A percentile compares a stretch with the other conserved stretches of the same genome.
Conservation (phyloP, 2,888 invertebrate genomes). For the Fissipunctia ypsillon region DNA sequence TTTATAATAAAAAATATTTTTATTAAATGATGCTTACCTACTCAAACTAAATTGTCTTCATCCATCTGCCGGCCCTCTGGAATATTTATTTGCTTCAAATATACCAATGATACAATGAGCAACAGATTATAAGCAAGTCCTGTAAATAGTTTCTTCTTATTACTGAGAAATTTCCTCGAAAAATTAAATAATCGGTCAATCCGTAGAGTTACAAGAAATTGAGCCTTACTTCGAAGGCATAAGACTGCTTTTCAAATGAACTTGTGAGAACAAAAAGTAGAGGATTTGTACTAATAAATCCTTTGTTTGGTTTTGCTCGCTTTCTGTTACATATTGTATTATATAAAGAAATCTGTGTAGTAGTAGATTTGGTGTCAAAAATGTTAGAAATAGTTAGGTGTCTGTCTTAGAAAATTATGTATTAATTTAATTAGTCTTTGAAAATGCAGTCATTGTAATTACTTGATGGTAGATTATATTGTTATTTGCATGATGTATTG, state of each 20-base stretch:
- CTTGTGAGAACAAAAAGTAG: not conserved
- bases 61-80: conserved; percentile 15
- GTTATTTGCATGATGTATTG: conserved; percentile 46
- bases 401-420: conserved; percentile 36
- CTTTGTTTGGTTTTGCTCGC: conserved; percentile 3
- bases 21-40: conserved; percentile 8
- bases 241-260: conserved; percentile 28
- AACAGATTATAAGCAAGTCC: conserved; percentile 16
- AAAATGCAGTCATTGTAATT: conserved; percentile 52
- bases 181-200: not conserved
- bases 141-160: not conserved
- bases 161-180: conserved; percentile 6
- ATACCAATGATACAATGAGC: conserved; percentile 16
- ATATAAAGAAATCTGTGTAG: not conserved
- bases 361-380: conserved; percentile 27
- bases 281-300: not conserved
- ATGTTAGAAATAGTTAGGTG: conserved; percentile 31
- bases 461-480: conserved; percentile 34
- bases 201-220: conserved; percentile 6
- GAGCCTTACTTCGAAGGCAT: not conserved
- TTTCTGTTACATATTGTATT: conserved; percentile 27
- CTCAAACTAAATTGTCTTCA: conserved; percentile 21
- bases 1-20: not conserved
- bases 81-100: conserved; percentile 37
- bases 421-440: conserved; percentile 16